Evolutionary conservation across 2,797 vertebrate genomes (phyloP).

Genomic region (Mareca strepera): DNA sequence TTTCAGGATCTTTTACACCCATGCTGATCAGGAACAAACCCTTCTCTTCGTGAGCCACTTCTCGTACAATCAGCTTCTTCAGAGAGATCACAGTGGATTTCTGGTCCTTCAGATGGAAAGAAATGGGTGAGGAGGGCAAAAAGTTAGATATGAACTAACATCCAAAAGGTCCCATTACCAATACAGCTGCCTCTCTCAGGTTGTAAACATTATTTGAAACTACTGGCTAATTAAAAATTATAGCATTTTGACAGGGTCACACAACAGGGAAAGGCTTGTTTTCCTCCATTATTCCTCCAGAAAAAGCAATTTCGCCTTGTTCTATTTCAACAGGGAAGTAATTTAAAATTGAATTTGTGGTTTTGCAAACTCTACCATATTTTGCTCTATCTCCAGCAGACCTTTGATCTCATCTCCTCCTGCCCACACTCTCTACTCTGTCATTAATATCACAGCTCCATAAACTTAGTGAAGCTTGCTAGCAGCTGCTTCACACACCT

Average conservation of each 20-base stretch:
- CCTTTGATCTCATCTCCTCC: neutral
- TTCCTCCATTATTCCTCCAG: neutral
- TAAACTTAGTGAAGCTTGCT: neutral
- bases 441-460: neutral
- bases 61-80: slow-evolving; percentile 95
- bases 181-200: neutral
- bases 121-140: neutral
- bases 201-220: neutral
- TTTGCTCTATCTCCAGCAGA: neutral
- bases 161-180: neutral
- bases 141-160: neutral
- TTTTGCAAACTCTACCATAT: neutral
- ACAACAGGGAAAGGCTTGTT: neutral
- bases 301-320: neutral
- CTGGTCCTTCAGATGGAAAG: slow-evolving; percentile 85
- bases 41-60: slow-evolving; percentile 96
- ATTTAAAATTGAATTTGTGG: neutral
- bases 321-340: neutral
- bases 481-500: neutral
- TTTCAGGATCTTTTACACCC: slow-evolving; percentile 89
- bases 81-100: slow-evolving; percentile 95
- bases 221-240: neutral
- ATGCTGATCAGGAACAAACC: slow-evolving; percentile 96
- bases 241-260: neutral
- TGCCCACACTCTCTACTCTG: neutral